Evolutionary conservation across 2,113 vertebrate species (phyloP), one percentile per base, ranked within the genome.

Genomic region (Procapra przewalskii): DNA sequence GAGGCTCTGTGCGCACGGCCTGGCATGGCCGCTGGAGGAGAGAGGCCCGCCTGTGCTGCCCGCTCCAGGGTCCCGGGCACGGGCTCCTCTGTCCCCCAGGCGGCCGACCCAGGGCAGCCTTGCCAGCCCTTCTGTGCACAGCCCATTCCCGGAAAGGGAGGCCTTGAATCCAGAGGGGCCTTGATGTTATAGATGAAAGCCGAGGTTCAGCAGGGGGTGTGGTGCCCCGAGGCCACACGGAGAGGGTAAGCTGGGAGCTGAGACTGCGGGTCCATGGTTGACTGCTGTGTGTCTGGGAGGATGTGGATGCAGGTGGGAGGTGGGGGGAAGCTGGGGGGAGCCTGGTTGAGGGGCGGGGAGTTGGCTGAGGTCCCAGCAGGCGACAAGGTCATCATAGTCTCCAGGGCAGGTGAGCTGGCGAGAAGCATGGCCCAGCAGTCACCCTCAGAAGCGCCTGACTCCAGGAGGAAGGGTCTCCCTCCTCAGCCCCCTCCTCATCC

Each of bases 1-100:
- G 45, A 85, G 60, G 10, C 71, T 87, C 31, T 4, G 21, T 2
- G 43, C 1, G 6, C 0, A 27, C 1, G 36, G 79, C 40, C 75
- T 4, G 3, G 25, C 0, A 0, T 0, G 1, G n/a, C 8, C 7
- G 21, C 40, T 16, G 21, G 27, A 3, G 0, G 21, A 2, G 10
- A 3, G 43, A 21, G 50, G 55, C 14, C 62, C 6, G 10, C 45
- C n/a, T 16, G 1, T 4, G 71, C 62, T 11, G 10, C 21, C n/a
- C 16, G 0, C 79, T 9, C 0, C 19, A 16, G 14, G 29, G 10
- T 13, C 23, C n/a, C 4, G 0, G 50, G 29, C 31, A 31, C 2
- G 13, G 21, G 25, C 19, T 23, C 14, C 50, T 23, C 45, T 8
- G 7, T 17, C 36, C 25, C 60, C 16, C 3, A 3, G 40, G 88